Conservation (phyloP, 2,797 vertebrate species). For the Jordanella pulchra region DNA sequence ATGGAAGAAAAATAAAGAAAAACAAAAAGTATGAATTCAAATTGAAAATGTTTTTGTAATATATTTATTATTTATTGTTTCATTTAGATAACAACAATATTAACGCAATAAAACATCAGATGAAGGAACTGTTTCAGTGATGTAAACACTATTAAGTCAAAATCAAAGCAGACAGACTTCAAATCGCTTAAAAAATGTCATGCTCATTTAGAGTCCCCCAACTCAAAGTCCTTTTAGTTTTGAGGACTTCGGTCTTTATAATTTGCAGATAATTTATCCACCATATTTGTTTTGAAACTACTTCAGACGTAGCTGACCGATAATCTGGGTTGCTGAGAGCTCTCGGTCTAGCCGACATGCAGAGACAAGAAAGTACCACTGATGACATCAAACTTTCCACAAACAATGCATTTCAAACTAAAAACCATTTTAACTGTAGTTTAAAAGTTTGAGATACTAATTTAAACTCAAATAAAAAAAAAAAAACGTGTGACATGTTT, state of each 20-base stretch:
- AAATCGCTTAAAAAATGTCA: background rate
- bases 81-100: background rate
- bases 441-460: background rate
- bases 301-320: background rate
- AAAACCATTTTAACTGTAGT: background rate
- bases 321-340: background rate
- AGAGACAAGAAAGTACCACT: background rate
- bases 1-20: background rate
- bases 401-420: background rate
- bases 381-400: background rate
- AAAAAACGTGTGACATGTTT: background rate
- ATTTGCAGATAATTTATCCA: background rate
- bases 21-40: background rate
- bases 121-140: background rate
- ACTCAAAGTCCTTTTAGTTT: background rate
- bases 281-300: background rate
- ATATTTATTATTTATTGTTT: too few species aligned
- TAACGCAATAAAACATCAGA: background rate
- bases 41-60: too few species aligned
- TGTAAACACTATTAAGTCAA: background rate
- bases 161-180: background rate
- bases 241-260: background rate
- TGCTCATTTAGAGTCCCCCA: background rate
- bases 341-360: background rate
- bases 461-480: too few species aligned